A percentile compares a stretch with the other conserved stretches of the same genome.
These are phyloP conservation scores for Schrankia costaestrigalis DNA, from an alignment of 2,888 invertebrate genomes.

Conservation along the genomic window DNA sequence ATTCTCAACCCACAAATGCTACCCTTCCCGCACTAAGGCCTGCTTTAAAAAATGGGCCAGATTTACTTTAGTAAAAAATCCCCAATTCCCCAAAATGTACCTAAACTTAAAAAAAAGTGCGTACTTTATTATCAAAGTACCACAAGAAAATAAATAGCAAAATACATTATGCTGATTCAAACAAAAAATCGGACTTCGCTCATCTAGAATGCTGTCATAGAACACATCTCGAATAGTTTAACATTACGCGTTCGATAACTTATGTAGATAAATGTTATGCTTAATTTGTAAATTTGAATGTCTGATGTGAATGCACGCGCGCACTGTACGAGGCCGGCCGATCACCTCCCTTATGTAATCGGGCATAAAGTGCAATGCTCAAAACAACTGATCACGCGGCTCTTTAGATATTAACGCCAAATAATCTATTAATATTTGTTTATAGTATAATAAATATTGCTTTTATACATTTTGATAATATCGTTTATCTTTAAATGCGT, in stretches of 20 bases:
- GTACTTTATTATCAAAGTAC: too few relatives aligned
- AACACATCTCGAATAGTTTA: conserved; percentile 32
- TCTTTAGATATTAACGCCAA: conserved; percentile 50
- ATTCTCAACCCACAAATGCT: too few relatives aligned
- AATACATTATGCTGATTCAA: too few relatives aligned
- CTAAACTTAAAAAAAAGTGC: too few relatives aligned
- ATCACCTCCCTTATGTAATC: conserved; percentile 71
- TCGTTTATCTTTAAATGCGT: too few relatives aligned
- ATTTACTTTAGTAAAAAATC: too few relatives aligned
- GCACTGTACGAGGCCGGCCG: conserved; percentile 70
- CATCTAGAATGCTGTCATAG: conserved; percentile 23
- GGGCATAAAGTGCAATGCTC: conserved; percentile 43
- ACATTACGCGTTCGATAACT: too few relatives aligned
- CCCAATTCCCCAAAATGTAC: too few relatives aligned
- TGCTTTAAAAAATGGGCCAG: too few relatives aligned
- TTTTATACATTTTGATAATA: conserved; percentile 1
- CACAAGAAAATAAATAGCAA: too few relatives aligned
- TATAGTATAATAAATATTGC: conserved; percentile 18
- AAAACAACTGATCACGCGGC: conserved; percentile 40
- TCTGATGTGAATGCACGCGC: conserved; percentile 58
- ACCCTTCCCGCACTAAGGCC: too few relatives aligned
- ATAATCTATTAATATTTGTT: conserved; percentile 26
- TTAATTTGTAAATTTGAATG: conserved; percentile 53
- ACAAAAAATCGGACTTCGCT: conserved; percentile 28
- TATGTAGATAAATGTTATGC: too few relatives aligned